A percentile compares a stretch with the other conserved stretches of the same genome.
These are phyloP conservation scores for Phymastichus coffea DNA, from an alignment of 1,140 invertebrate species.

Conservation along the genomic window DNA sequence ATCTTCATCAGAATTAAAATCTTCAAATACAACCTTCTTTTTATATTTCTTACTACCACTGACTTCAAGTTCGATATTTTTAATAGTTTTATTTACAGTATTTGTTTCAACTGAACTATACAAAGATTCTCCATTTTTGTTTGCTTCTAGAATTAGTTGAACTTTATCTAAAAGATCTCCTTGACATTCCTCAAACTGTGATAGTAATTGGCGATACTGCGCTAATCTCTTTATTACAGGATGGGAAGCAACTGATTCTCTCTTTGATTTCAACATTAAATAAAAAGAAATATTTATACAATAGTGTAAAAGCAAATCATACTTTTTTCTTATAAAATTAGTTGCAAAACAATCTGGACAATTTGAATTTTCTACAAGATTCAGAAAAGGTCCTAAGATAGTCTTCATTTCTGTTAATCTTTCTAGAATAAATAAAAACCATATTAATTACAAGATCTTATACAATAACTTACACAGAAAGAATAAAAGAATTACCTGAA, in stretches of 20 bases:
- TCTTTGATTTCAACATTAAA: conserved; percentile 76
- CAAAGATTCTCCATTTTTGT: conserved; percentile 37
- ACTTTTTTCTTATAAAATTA: conserved; percentile 70
- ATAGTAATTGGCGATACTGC: conserved; percentile 75
- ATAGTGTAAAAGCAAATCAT: conserved; percentile 76
- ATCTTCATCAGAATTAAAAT: conserved; percentile 11
- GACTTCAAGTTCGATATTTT: conserved; percentile 5
- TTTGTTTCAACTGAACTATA: conserved; percentile 29
- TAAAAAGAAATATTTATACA: conserved; percentile 86
- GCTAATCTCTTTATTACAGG: conserved; percentile 82
- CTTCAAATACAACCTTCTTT: conserved; percentile 4
- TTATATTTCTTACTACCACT: conserved; percentile 3
- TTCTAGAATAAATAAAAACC: conserved; percentile 45
- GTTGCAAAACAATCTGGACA: conserved; percentile 60
- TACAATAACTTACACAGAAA: not conserved
- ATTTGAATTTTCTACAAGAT: conserved; percentile 61
- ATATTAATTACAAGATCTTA: not conserved
- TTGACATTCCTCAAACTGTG: conserved; percentile 70
- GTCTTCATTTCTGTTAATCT: conserved; percentile 64
- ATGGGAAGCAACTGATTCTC: conserved; percentile 71
- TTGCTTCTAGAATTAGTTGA: conserved; percentile 47
- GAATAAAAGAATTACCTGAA: conserved; percentile 60
- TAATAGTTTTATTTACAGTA: not conserved
- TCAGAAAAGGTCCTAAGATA: conserved; percentile 66
- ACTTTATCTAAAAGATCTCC: conserved; percentile 59